Percentiles rank a stretch among this genome's conserved stretches.
phyloP scores from a whole-genome alignment of 2,888 invertebrate genomes.

The Perizoma flavofasciatum region DNA sequence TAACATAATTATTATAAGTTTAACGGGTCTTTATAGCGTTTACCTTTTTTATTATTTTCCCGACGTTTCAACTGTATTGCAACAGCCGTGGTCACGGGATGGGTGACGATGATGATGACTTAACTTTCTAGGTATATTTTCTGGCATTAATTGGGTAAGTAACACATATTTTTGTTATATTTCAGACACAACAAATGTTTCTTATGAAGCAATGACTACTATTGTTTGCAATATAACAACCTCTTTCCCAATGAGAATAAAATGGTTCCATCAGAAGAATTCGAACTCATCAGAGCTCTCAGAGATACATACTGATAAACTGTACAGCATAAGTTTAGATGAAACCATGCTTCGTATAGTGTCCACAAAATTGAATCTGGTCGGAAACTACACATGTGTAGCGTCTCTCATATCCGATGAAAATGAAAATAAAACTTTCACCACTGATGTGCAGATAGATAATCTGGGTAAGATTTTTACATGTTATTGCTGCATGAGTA shows the following conservation, averaged over 20 bases:
- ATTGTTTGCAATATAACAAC: slow-evolving; percentile 30
- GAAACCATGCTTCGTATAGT: slow-evolving; percentile 22
- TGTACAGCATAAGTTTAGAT: slow-evolving; percentile 12
- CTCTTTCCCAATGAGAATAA: slow-evolving; percentile 22
- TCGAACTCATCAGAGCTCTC: slow-evolving; percentile 1
- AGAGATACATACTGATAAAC: slow-evolving; percentile 6
- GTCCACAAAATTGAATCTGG: slow-evolving; percentile 15
- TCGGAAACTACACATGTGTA: slow-evolving; percentile 33
- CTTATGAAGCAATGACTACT: slow-evolving; percentile 15
- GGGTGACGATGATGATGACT: too few species aligned
- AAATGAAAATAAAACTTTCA: slow-evolving; percentile 15
- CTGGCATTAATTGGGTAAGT: too few species aligned
- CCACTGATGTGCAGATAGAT: slow-evolving; percentile 16
- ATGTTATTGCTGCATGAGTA: background rate
- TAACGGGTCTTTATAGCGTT: too few species aligned
- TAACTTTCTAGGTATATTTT: too few species aligned
- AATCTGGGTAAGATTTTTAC: slow-evolving; percentile 21
- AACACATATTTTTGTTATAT: background rate
- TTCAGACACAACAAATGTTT: slow-evolving; percentile 17
- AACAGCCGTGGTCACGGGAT: too few species aligned
- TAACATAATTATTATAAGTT: too few species aligned
- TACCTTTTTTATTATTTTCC: too few species aligned
- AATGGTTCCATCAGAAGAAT: slow-evolving; percentile 24
- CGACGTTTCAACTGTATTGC: too few species aligned
- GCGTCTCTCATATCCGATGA: slow-evolving; percentile 16